Evolutionary conservation across 1,140 invertebrate species (phyloP).

Genomic region (Anadara kagoshimensis): DNA sequence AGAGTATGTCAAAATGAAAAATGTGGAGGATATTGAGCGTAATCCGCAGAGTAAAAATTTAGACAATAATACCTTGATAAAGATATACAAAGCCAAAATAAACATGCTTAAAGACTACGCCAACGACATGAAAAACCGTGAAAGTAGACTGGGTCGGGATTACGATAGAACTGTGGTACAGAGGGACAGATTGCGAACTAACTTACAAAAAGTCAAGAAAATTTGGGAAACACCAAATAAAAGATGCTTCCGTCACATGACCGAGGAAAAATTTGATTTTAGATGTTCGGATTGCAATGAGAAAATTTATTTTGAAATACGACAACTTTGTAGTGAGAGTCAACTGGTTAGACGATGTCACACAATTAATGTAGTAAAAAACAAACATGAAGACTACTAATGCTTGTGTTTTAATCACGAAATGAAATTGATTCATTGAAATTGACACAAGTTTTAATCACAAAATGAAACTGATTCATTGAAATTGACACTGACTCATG

Average conservation of each 20-base stretch:
- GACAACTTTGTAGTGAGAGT: conserved; percentile 46
- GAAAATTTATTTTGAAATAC: conserved; percentile 50
- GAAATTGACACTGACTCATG: no score
- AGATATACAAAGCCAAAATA: conserved; percentile 51
- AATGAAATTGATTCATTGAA: neutral
- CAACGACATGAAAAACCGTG: conserved; percentile 43
- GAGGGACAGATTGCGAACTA: conserved; percentile 46
- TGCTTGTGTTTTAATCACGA: neutral
- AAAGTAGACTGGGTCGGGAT: conserved; percentile 37
- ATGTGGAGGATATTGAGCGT: conserved; percentile 49
- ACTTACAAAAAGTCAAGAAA: conserved; percentile 43
- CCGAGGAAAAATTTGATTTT: conserved; percentile 49
- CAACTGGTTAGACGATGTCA: conserved; percentile 47
- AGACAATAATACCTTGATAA: conserved; percentile 39
- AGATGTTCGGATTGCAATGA: conserved; percentile 58
- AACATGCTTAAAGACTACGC: conserved; percentile 52
- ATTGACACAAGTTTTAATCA: neutral
- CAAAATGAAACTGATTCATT: no score
- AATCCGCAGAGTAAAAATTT: conserved; percentile 40
- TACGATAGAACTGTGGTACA: conserved; percentile 43
- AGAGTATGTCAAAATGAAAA: conserved; percentile 53
- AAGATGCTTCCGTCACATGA: conserved; percentile 55
- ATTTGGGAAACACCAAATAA: conserved; percentile 55
- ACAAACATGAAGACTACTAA: neutral
- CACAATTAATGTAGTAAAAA: neutral